Evolutionary conservation across 2,888 invertebrate genomes (phyloP).

Genomic region (Tetrapedia diversipes): DNA sequence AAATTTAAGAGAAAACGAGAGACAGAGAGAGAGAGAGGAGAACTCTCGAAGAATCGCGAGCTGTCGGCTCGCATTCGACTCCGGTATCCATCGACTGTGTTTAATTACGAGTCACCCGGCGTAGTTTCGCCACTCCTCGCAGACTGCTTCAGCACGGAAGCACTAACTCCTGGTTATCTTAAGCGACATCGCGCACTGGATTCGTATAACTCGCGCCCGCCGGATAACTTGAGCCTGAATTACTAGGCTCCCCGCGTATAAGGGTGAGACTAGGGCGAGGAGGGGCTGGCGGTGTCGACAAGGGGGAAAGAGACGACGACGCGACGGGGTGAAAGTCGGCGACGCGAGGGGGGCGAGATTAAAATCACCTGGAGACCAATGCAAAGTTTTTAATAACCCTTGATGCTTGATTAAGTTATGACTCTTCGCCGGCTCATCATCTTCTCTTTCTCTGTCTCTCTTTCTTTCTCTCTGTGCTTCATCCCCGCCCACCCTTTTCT

Average conservation of each 20-base stretch:
- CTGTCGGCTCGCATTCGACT: slow-evolving; percentile 50
- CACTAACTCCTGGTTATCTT: slow-evolving; percentile 76
- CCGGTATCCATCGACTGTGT: slow-evolving; percentile 68
- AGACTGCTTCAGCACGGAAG: slow-evolving; percentile 71
- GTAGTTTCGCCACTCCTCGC: slow-evolving; percentile 59
- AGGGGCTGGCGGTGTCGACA: background rate
- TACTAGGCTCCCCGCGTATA: slow-evolving; percentile 61
- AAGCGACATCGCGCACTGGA: slow-evolving; percentile 75
- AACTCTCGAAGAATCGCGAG: slow-evolving; percentile 51
- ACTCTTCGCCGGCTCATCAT: slow-evolving; percentile 60
- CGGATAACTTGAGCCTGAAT: slow-evolving; percentile 73
- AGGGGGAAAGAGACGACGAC: background rate
- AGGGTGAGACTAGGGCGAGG: slow-evolving; percentile 11
- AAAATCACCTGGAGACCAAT: slow-evolving; percentile 76
- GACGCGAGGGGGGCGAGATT: slow-evolving; percentile 70
- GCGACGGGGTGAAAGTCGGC: background rate
- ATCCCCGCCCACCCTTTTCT: slow-evolving; percentile 3
- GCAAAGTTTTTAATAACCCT: slow-evolving; percentile 79
- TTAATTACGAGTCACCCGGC: slow-evolving; percentile 74
- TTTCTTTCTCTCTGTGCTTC: background rate
- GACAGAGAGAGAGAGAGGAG: slow-evolving; percentile 17
- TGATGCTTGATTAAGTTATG: slow-evolving; percentile 78
- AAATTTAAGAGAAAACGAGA: slow-evolving; percentile 59
- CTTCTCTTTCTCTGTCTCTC: slow-evolving; percentile 18
- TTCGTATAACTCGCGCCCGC: slow-evolving; percentile 75